These are phyloP conservation scores for Radopholus similis DNA, from an alignment of 1,140 invertebrate genomes.

Conservation along the genomic window DNA sequence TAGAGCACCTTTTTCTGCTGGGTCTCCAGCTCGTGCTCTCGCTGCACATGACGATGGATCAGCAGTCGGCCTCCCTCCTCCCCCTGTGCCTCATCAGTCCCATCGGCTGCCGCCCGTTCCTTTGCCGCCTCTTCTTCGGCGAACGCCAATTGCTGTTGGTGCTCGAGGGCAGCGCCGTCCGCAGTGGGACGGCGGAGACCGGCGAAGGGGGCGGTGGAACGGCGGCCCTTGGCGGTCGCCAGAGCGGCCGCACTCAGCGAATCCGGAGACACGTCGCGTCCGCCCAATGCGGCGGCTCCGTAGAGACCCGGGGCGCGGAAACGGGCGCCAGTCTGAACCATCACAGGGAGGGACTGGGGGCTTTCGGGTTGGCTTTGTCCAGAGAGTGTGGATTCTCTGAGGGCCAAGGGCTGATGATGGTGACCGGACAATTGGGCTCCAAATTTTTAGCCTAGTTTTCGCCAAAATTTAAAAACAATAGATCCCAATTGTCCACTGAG, in stretches of 20 bases:
- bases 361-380: no score
- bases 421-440: no score
- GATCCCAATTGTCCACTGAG: neutral
- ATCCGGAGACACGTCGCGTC: constrained; percentile 9
- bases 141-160: neutral
- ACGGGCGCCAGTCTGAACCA: neutral
- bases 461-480: neutral
- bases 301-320: neutral
- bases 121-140: neutral
- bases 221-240: neutral
- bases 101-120: neutral
- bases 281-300: neutral
- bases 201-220: constrained; percentile 17
- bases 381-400: no score
- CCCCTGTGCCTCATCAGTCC: neutral
- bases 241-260: neutral
- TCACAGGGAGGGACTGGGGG: no score
- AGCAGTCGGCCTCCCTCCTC: neutral
- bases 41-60: constrained; percentile 4
- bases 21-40: constrained; percentile 7
- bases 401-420: no score
- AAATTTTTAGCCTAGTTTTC: neutral
- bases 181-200: neutral
- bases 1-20: constrained; percentile 22
- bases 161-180: neutral